Evolutionary conservation across 2,113 vertebrate species (phyloP), one percentile per base, ranked within the genome.

Genomic region (Myrmecophaga tridactyla): DNA sequence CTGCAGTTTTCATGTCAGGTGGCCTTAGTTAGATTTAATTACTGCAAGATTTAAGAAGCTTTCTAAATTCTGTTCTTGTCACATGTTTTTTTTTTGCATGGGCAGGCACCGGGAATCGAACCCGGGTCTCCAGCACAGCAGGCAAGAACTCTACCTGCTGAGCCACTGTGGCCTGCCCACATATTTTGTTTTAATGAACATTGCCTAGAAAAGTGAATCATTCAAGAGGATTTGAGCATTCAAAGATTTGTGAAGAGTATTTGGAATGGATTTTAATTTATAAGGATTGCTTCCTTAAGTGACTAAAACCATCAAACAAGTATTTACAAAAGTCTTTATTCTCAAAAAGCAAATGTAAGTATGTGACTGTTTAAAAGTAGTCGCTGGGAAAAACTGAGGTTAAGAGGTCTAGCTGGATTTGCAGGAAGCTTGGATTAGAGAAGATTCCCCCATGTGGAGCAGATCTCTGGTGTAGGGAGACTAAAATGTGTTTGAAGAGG

Each of bases 11-110:
- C 53, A n/a, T 62, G 36, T 65, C 80, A 86, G 20, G 15, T 92
- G 34, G 18, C 36, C 36, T 86, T 78, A 29, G 7, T 56, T 41
- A 23, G 21, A 58, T 85, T 70, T 65, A 82, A 29, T 89, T 78
- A 51, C 9, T 89, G 13, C 10, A 46, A 58, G 56, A 76, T 81
- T 6, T 60, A 7, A 87, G 56, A 43, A 69, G 41, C 23, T 62
- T 39, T 96, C 25, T 23, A 67, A 21, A 63, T 96, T 70, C n/a
- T 84, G 23, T 94, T 83, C 14, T 69, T 89, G 87, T 53, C 53
- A 89, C 13, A 3, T 72, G 13, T 36, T 92, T n/a, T n/a, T n/a
- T n/a, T n/a, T n/a, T n/a, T n/a, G n/a, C n/a, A n/a, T n/a, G n/a
- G n/a, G n/a, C n/a, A n/a, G n/a, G n/a, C n/a, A n/a, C n/a, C n/a